These are phyloP conservation scores for Eulimnadia texana DNA, from an alignment of 1,140 invertebrate genomes.

Conservation along the genomic window DNA sequence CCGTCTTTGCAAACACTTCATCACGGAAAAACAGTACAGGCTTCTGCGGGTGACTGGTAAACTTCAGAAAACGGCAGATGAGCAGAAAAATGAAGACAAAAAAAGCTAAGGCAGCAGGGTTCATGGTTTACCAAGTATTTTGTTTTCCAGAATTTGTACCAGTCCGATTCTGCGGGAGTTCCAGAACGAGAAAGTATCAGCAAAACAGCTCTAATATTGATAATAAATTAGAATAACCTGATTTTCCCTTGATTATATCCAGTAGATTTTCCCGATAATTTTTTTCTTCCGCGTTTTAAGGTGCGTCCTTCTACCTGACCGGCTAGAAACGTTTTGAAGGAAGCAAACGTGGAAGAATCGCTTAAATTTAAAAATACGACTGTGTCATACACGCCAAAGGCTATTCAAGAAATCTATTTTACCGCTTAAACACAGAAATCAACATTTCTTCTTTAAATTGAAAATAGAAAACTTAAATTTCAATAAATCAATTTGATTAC, in stretches of 20 bases:
- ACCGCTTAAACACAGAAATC: neutral
- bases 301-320: no score
- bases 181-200: neutral
- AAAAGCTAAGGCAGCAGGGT: constrained; percentile 53
- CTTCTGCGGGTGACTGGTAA: constrained; percentile 57
- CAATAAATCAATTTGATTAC: no score
- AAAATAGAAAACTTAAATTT: no score
- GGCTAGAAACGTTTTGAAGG: no score
- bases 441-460: neutral
- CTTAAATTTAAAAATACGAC: neutral
- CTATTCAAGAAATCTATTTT: neutral
- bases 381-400: neutral
- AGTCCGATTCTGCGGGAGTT: neutral
- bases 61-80: constrained; percentile 64
- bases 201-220: neutral
- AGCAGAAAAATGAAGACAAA: constrained; percentile 61
- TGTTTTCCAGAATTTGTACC: neutral
- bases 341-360: neutral
- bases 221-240: neutral
- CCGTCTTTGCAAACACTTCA: constrained; percentile 52
- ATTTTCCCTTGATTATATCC: neutral
- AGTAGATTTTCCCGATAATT: no score
- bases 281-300: no score
- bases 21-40: constrained; percentile 57
- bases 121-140: constrained; percentile 35